Evolutionary conservation across 2,888 invertebrate species (phyloP).

Genomic region (Chelonus formosanus): DNA sequence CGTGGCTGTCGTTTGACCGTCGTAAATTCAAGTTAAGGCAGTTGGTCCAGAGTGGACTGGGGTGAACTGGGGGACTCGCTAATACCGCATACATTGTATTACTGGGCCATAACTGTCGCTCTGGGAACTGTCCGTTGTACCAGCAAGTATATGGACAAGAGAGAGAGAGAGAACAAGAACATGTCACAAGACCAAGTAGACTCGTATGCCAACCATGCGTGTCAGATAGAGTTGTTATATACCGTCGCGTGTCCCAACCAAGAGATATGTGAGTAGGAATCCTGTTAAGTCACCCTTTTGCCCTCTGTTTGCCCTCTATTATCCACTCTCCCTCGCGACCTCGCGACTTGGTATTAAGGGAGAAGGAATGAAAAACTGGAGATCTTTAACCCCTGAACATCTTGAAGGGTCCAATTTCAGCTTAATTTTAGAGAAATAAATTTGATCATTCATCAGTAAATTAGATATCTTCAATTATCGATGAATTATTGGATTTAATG

Average conservation of each 20-base stretch:
- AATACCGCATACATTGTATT: constrained; percentile 45
- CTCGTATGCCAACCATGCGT: constrained; percentile 49
- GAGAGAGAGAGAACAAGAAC: constrained; percentile 5
- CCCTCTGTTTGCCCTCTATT: constrained; percentile 40
- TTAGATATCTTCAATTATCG: no score
- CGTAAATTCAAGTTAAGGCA: constrained; percentile 54
- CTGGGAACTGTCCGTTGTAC: constrained; percentile 33
- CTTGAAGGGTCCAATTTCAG: no score
- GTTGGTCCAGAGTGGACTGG: constrained; percentile 40
- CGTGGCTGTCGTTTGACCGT: constrained; percentile 35
- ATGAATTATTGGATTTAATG: no score
- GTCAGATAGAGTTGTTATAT: constrained; percentile 48
- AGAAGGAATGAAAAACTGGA: constrained; percentile 44
- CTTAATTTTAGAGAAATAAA: no score
- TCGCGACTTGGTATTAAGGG: constrained; percentile 32
- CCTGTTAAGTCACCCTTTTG: constrained; percentile 50
- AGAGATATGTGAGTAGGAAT: constrained; percentile 52
- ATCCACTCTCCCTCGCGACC: constrained; percentile 30
- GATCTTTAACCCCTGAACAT: constrained; percentile 8
- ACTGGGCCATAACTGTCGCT: constrained; percentile 49
- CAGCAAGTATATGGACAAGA: constrained; percentile 1
- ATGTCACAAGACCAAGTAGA: constrained; percentile 48
- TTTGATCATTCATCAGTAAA: no score
- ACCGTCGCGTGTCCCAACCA: constrained; percentile 43
- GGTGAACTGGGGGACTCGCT: constrained; percentile 35